Conservation (phyloP, 2,113 vertebrate genomes). For the Oceanodroma tethys region DNA sequence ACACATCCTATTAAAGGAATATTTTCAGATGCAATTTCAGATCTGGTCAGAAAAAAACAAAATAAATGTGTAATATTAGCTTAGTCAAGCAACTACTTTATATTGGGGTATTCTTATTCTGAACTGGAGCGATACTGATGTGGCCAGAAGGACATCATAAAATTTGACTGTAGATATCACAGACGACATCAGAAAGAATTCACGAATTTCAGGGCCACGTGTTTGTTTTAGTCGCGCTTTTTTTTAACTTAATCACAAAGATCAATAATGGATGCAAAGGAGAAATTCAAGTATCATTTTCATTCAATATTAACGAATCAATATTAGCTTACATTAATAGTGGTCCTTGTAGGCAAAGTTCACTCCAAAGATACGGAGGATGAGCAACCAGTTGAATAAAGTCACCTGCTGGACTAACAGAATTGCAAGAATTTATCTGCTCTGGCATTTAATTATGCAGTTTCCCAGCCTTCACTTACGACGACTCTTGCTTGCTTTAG, state of each 20-base stretch:
- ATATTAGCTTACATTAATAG: background rate
- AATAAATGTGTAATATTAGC: background rate
- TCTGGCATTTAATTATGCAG: background rate
- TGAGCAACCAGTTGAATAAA: background rate
- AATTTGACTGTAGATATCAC: background rate
- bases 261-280: background rate
- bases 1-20: background rate
- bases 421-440: background rate
- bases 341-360: background rate
- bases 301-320: background rate
- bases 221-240: background rate
- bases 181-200: background rate
- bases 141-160: background rate
- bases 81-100: background rate
- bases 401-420: background rate
- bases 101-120: background rate
- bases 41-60: background rate
- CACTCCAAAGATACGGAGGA: background rate
- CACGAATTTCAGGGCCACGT: background rate
- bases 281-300: background rate
- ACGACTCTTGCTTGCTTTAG: background rate
- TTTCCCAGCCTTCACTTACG: background rate
- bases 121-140: background rate
- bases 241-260: background rate
- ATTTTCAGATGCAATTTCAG: background rate